Percentiles rank a stretch among this genome's conserved stretches.
Conservation (phyloP, 2,113 vertebrate species). For the Suncus etruscus region DNA sequence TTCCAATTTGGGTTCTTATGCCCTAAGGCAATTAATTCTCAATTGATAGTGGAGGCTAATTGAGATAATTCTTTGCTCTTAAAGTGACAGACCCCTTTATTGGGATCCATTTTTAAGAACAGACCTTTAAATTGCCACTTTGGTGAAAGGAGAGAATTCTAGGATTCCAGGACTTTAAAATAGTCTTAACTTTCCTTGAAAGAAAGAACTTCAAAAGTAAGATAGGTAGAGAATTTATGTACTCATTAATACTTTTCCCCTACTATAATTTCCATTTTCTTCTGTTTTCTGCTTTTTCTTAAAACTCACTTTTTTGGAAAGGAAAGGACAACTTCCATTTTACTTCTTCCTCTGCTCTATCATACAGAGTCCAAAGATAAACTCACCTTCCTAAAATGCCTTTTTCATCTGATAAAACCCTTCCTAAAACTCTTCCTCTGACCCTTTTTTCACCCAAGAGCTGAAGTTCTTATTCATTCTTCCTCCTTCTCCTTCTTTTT, state of each 20-base stretch:
- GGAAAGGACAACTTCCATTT: neutral
- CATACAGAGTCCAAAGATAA: neutral
- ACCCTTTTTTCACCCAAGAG: neutral
- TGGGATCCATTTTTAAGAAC: too few species aligned
- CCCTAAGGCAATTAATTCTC: too few species aligned
- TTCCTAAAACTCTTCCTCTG: accelerated
- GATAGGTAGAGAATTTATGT: neutral
- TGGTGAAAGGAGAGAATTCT: neutral
- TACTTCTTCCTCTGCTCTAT: neutral
- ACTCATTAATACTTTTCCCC: neutral
- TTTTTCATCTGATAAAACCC: neutral
- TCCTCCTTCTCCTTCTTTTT: accelerated
- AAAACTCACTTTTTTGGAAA: neutral
- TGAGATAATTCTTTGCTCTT: too few species aligned
- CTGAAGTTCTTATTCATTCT: neutral
- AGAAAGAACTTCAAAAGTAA: neutral
- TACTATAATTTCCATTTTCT: too few species aligned
- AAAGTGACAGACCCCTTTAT: too few species aligned
- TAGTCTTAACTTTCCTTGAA: neutral
- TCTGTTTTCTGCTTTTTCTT: neutral
- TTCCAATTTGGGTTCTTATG: too few species aligned
- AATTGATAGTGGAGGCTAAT: too few species aligned
- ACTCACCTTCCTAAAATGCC: neutral
- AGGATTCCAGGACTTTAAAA: neutral
- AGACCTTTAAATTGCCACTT: slow-evolving; percentile 5